Conservation (phyloP, 1,140 invertebrate genomes). For the Drosophila nikananu region DNA sequence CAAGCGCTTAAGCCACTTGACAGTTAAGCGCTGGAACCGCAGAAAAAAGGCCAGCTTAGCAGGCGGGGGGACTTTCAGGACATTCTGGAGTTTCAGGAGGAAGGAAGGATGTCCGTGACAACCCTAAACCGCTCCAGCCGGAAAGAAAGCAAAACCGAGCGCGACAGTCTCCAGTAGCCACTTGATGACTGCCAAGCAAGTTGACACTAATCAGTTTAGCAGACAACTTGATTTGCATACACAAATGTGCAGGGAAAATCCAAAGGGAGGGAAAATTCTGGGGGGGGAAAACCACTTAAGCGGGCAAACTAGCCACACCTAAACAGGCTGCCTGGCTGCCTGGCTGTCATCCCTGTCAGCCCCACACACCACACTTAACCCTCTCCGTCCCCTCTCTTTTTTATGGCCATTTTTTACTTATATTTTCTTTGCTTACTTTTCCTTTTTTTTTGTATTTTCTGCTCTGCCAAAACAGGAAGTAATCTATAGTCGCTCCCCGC, state of each 20-base stretch:
- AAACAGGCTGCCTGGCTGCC: slow-evolving; percentile 30
- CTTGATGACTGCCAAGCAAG: slow-evolving; percentile 49
- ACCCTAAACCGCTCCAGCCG: neutral
- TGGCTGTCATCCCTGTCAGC: slow-evolving; percentile 19
- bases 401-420: slow-evolving; percentile 1
- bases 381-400: neutral
- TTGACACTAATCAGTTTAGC: slow-evolving; percentile 62
- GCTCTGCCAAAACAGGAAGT: slow-evolving; percentile 79
- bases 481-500: slow-evolving; percentile 79
- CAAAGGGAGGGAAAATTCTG: neutral
- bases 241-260: slow-evolving; percentile 33
- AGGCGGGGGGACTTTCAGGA: no score
- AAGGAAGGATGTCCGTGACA: slow-evolving; percentile 9
- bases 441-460: neutral
- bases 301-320: slow-evolving; percentile 75
- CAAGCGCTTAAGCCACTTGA: slow-evolving; percentile 41
- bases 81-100: neutral
- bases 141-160: slow-evolving; percentile 1
- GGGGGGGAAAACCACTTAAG: slow-evolving; percentile 64
- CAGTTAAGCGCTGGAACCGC: slow-evolving; percentile 22
- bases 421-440: slow-evolving; percentile 2
- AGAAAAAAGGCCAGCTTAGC: slow-evolving; percentile 25
- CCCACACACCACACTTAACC: slow-evolving; percentile 16
- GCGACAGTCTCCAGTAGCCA: slow-evolving; percentile 38
- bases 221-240: slow-evolving; percentile 53